Percentiles rank a stretch among this genome's conserved stretches.
Conservation (phyloP, 2,797 vertebrate species). For the Spea hammondii region DNA sequence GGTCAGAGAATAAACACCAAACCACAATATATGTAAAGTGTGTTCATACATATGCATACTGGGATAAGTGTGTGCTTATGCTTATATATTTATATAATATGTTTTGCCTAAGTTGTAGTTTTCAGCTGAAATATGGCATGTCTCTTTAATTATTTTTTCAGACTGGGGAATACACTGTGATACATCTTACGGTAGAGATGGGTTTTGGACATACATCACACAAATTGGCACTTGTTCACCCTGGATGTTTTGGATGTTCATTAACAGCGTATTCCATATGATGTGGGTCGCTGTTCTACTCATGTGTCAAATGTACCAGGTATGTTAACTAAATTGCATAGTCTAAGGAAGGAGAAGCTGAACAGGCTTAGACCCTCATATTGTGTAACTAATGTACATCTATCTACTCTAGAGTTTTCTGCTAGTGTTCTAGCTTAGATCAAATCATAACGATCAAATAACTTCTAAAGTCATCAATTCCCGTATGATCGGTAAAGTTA, state of each 20-base stretch:
- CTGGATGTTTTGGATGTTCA: conserved; percentile 99
- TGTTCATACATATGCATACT: too few species aligned
- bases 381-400: too few species aligned
- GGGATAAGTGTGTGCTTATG: not conserved
- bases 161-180: conserved; percentile 96
- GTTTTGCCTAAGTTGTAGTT: too few species aligned
- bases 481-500: too few species aligned
- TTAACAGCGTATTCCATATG: conserved; percentile 97
- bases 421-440: too few species aligned
- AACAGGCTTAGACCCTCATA: too few species aligned
- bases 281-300: conserved; percentile 98
- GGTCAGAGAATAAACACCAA: too few species aligned
- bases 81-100: not conserved
- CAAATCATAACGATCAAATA: too few species aligned
- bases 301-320: conserved; percentile 99
- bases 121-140: not conserved
- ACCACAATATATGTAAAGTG: too few species aligned
- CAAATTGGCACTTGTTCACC: conserved; percentile 96
- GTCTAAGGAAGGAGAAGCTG: not conserved
- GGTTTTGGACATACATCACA: conserved; percentile 94
- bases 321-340: conserved; percentile 53
- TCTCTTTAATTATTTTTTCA: conserved; percentile 52
- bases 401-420: too few species aligned
- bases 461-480: too few species aligned
- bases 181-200: conserved; percentile 89